Evolutionary conservation across 2,113 vertebrate species (phyloP).

Genomic region (Mirounga angustirostris): DNA sequence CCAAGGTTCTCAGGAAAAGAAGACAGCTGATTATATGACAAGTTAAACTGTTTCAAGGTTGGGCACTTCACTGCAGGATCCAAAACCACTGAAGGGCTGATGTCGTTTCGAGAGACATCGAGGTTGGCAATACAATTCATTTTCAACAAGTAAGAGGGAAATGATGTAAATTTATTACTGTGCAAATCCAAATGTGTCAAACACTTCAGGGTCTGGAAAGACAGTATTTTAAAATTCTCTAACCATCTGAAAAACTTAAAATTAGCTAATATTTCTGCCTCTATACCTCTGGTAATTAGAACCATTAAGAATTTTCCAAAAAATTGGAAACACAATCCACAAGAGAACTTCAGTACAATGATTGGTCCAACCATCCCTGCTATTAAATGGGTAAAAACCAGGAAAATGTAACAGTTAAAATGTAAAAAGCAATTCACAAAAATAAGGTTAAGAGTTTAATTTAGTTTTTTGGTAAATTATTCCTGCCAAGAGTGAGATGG

Average conservation of each 20-base stretch:
- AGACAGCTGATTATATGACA: slow-evolving; percentile 94
- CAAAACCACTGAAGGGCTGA: slow-evolving; percentile 90
- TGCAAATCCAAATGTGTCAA: slow-evolving; percentile 96
- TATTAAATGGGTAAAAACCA: neutral
- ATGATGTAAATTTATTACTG: slow-evolving; percentile 91
- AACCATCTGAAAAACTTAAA: neutral
- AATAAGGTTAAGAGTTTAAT: neutral
- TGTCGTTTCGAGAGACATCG: slow-evolving; percentile 94
- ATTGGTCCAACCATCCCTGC: neutral
- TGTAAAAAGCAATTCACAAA: neutral
- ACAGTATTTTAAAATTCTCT: slow-evolving; percentile 48
- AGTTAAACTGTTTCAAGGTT: slow-evolving; percentile 92
- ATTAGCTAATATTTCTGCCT: slow-evolving; percentile 19
- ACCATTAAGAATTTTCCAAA: neutral
- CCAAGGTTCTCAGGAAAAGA: slow-evolving; percentile 89
- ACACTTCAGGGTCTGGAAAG: slow-evolving; percentile 91
- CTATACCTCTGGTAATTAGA: neutral
- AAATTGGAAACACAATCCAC: neutral
- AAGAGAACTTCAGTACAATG: neutral
- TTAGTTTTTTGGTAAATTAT: neutral
- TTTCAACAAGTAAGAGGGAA: slow-evolving; percentile 91
- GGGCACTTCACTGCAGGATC: slow-evolving; percentile 87
- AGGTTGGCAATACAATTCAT: slow-evolving; percentile 91
- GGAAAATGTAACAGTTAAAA: neutral
- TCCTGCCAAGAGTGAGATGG: neutral